Conservation (phyloP, 2,113 vertebrate species). For the Callocephalon fimbriatum region DNA sequence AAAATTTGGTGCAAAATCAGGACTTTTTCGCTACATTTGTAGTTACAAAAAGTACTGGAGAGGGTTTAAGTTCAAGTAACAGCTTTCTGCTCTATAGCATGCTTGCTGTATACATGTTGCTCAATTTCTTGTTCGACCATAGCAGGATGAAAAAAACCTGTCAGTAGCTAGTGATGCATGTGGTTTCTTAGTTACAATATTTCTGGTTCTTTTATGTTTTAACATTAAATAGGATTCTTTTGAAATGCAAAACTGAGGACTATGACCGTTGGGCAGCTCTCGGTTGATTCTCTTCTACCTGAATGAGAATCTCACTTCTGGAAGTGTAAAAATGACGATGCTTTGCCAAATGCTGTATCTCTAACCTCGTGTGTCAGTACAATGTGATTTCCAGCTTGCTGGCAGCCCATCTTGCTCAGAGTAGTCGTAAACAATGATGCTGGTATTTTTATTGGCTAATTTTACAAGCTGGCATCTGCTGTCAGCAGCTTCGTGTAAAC, state of each 20-base stretch:
- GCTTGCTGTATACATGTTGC: rapidly evolving
- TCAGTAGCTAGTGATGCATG: background rate
- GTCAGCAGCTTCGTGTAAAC: constrained; percentile 73
- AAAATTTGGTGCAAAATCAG: background rate
- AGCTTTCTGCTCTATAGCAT: background rate
- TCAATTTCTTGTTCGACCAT: background rate
- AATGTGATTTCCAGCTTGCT: constrained; percentile 18
- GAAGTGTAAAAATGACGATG: background rate
- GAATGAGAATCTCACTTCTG: background rate
- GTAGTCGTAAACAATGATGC: constrained; percentile 53
- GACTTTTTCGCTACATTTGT: background rate
- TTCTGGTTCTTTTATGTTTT: background rate
- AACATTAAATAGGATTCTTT: background rate
- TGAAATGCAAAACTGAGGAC: background rate
- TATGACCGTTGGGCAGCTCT: background rate
- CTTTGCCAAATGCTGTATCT: background rate
- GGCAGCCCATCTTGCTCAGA: constrained; percentile 18
- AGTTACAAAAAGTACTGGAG: background rate
- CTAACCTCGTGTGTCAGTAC: background rate
- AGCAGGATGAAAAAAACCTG: background rate
- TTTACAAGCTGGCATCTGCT: constrained; percentile 72
- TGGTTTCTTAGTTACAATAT: background rate
- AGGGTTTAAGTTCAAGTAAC: background rate
- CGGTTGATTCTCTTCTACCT: background rate
- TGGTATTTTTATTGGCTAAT: constrained; percentile 67